Conservation (phyloP, 2,888 invertebrate species). For the Diaperis boleti region DNA sequence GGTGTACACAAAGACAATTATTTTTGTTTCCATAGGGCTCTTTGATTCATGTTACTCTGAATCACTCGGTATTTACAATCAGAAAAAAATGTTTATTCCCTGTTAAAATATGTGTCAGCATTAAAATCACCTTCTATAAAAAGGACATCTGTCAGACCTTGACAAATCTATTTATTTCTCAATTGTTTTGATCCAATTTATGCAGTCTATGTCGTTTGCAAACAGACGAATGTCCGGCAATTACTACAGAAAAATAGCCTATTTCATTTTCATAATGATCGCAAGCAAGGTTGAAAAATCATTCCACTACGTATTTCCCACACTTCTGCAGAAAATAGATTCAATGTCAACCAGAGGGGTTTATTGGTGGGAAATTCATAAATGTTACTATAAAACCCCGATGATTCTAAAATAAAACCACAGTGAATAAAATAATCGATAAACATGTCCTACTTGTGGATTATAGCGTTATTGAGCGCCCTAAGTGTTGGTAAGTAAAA, state of each 20-base stretch:
- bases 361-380: conserved; percentile 22
- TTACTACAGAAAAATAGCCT: conserved; percentile 26
- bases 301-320: conserved; percentile 26
- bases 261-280: conserved; percentile 32
- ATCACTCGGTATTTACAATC: too few relatives aligned
- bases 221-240: conserved; percentile 29
- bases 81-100: too few relatives aligned
- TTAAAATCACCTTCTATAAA: too few relatives aligned
- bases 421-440: not conserved
- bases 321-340: conserved; percentile 8
- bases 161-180: conserved; percentile 8
- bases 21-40: too few relatives aligned
- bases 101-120: too few relatives aligned
- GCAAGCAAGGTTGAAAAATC: conserved; percentile 30
- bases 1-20: too few relatives aligned
- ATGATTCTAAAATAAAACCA: not conserved
- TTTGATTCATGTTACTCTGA: too few relatives aligned
- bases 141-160: conserved; percentile 4
- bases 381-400: conserved; percentile 9
- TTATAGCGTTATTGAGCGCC: not conserved
- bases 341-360: conserved; percentile 16
- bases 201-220: too few relatives aligned
- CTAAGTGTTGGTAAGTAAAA: not conserved
- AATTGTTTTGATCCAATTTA: conserved; percentile 33
- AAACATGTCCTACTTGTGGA: not conserved